phyloP scores from a whole-genome alignment of 2,888 invertebrate genomes.

The Hoplodrina blanda region DNA sequence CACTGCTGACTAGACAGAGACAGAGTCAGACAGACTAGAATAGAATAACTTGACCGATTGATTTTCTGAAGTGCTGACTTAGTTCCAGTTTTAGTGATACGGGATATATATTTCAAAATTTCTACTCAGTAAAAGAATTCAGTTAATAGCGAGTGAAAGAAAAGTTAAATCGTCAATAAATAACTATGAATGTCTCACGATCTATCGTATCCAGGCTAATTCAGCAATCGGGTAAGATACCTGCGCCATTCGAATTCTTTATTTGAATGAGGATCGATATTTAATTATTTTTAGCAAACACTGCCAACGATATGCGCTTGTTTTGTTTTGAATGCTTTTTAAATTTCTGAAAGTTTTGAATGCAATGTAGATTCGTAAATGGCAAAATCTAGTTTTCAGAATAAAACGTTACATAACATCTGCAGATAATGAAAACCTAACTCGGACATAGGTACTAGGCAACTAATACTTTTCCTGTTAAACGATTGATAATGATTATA shows the following conservation, averaged over 20 bases:
- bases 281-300: constrained; percentile 32
- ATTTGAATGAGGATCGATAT: constrained; percentile 31
- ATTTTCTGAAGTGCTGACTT: too few species aligned
- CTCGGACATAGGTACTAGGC: constrained; percentile 1
- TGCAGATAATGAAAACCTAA: constrained; percentile 73
- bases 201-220: constrained; percentile 80
- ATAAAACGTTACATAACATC: constrained; percentile 77
- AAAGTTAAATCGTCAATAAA: not conserved
- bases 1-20: too few species aligned
- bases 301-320: constrained; percentile 11
- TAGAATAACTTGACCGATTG: too few species aligned
- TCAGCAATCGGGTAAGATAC: constrained; percentile 80
- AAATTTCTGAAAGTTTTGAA: not conserved
- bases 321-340: not conserved
- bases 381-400: not conserved
- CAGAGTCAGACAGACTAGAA: too few species aligned
- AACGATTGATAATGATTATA: not conserved
- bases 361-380: not conserved
- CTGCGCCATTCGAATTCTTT: not conserved
- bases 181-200: constrained; percentile 80
- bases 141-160: constrained; percentile 6
- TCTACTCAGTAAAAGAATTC: constrained; percentile 5
- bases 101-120: not conserved
- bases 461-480: not conserved
- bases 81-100: too few species aligned